Evolutionary conservation across 1,140 invertebrate species (phyloP).

Genomic region (Bombus ignitus): DNA sequence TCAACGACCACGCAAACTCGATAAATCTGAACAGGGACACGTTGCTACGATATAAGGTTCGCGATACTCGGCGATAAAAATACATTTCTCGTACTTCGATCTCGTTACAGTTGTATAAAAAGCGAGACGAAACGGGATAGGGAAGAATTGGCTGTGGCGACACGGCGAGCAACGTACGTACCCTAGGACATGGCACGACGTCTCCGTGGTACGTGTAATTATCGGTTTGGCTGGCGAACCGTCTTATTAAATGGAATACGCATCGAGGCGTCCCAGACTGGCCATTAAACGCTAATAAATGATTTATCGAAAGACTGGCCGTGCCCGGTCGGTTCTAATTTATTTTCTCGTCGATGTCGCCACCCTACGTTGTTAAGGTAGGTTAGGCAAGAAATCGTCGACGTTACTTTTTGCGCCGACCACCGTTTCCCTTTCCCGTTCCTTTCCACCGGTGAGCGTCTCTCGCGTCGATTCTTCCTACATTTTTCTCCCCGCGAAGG

Average conservation of each 20-base stretch:
- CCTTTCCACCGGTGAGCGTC: not conserved
- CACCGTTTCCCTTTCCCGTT: not conserved
- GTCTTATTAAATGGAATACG: conserved; percentile 20
- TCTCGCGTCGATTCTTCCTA: not conserved
- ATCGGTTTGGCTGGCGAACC: conserved; percentile 10
- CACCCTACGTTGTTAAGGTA: conserved; percentile 56
- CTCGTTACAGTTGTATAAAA: not conserved
- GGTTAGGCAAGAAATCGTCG: conserved; percentile 56
- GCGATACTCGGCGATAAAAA: not conserved
- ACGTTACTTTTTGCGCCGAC: conserved; percentile 20
- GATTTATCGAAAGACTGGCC: conserved; percentile 37
- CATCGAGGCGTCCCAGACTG: not conserved
- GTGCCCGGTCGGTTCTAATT: conserved; percentile 24
- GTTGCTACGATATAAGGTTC: no score
- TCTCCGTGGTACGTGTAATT: conserved; percentile 5
- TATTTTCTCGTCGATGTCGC: conserved; percentile 47
- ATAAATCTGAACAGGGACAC: not conserved
- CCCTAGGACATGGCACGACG: not conserved
- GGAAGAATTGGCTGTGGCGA: not conserved
- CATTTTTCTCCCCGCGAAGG: not conserved
- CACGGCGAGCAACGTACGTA: not conserved
- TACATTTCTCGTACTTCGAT: not conserved
- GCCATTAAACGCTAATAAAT: conserved; percentile 46
- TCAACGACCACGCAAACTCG: not conserved
- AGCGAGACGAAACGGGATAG: no score